Conservation (phyloP, 2,888 invertebrate species). For the Melolontha melolontha region DNA sequence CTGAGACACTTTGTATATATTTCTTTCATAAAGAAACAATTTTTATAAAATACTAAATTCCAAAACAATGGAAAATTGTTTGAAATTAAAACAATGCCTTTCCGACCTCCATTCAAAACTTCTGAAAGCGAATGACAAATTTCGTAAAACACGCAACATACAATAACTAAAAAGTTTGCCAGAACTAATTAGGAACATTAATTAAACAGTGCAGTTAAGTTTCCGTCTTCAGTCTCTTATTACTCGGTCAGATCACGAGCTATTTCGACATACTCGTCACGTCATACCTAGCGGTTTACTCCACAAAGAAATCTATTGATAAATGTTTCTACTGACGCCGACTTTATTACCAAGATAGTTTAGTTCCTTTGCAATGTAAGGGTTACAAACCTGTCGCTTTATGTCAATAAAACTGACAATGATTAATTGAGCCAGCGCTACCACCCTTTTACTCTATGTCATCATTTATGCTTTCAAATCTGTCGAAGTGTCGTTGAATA, state of each 20-base stretch:
- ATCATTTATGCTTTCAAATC: constrained; percentile 49
- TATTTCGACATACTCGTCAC: background rate
- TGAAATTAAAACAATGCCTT: no score
- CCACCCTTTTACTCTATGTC: constrained; percentile 53
- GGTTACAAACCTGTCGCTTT: constrained; percentile 55
- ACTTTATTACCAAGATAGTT: constrained; percentile 55
- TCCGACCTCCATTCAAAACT: constrained; percentile 3
- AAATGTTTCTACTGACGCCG: constrained; percentile 55
- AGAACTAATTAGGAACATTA: constrained; percentile 19
- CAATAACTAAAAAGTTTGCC: constrained; percentile 12
- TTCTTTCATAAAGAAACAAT: no score
- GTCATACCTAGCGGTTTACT: constrained; percentile 17
- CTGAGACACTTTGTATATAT: no score
- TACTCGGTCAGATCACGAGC: background rate
- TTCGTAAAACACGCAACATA: constrained; percentile 1
- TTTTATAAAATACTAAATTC: no score
- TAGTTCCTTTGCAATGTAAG: constrained; percentile 54
- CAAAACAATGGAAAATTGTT: no score
- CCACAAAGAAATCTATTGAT: constrained; percentile 50
- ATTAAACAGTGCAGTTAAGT: constrained; percentile 5
- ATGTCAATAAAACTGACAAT: constrained; percentile 54
- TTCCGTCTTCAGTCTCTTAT: background rate
- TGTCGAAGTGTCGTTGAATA: constrained; percentile 28
- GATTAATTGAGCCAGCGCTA: constrained; percentile 57
- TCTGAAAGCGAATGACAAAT: constrained; percentile 5